These are phyloP conservation scores for Nasonia longicornis DNA, from an alignment of 1,140 invertebrate species.

Conservation along the genomic window DNA sequence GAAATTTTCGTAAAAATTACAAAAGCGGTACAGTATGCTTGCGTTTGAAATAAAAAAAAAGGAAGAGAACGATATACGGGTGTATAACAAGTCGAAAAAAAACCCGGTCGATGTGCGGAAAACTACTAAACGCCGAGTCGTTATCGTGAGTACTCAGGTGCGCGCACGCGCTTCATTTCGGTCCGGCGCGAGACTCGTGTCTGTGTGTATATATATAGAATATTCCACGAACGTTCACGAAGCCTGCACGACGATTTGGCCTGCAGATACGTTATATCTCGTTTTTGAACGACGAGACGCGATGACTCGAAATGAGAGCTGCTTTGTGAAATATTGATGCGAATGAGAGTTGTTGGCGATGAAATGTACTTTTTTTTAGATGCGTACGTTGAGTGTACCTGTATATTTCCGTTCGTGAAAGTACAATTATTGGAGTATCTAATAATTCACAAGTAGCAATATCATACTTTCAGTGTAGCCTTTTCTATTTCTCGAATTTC, in stretches of 20 bases:
- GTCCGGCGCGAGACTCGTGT: background rate
- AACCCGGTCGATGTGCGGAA: constrained; percentile 40
- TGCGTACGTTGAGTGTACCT: no score
- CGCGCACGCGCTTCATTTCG: constrained; percentile 12
- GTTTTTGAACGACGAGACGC: no score
- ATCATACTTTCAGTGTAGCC: no score
- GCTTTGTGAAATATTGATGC: no score
- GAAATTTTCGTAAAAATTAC: constrained; percentile 8
- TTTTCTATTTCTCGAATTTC: no score
- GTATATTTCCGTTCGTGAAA: no score
- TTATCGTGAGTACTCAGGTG: constrained; percentile 53
- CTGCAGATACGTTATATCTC: background rate
- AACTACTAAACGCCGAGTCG: constrained; percentile 39
- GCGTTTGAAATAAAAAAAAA: constrained; percentile 9
- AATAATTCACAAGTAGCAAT: no score
- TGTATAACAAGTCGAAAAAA: constrained; percentile 20
- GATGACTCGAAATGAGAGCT: no score
- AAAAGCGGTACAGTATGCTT: background rate
- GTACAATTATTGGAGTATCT: no score
- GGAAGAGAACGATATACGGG: constrained; percentile 3
- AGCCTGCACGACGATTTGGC: background rate
- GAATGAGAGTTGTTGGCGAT: no score
- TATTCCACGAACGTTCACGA: background rate
- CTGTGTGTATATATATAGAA: background rate
- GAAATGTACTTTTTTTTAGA: no score